Base-by-base conservation (phyloP, 1,140 invertebrate species). In the Euura saliciscinereae region DNA sequence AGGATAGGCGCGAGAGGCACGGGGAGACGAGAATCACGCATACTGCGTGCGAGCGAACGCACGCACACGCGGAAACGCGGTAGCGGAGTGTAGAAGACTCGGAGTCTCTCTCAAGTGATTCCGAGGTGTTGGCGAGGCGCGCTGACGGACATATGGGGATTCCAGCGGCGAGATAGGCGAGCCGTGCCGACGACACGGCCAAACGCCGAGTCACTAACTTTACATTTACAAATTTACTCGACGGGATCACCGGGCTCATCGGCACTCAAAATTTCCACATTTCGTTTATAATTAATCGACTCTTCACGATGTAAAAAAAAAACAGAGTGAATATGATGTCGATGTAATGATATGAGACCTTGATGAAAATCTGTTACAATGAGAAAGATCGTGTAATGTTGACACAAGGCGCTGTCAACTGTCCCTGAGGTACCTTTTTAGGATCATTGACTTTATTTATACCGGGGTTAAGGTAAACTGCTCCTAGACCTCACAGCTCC, bases 61-160 rank as follows among this genome's bases (percentile, higher is more conserved):
- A 74, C 68, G 71, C 65, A 43, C 46, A 28, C 68, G 51, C n/a
- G 68, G 66, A 65, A 43, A 64, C 51, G 45, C 59, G 45, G 69
- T 13, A 44, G 13, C 68, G 43, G 43, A 59, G 64, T 67, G 70
- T 59, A 42, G 68, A 77, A 83, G 78, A 78, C 80, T 80, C 28
- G 11, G 66, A 67, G 8, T 44, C 66, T 67, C 44, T 67, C 44
- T 67, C 28, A 43, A 67, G 44, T 67, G 44, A 67, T 67, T 67
- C 66, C 44, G 28, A 42, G 66, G 68, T 46, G 43, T 82, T 79
- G 78, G 79, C 76, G 79, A 76, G 77, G 68, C 76, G 76, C 74
- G 84, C 71, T 83, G 84, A 86, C 80, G 84, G 85, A 86, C 83
- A 85, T 85, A 86, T 82, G 85, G 85, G 83, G 80, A 85, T 84